Evolutionary conservation across 2,888 invertebrate species (phyloP).

Genomic region (Drosophila incognita): DNA sequence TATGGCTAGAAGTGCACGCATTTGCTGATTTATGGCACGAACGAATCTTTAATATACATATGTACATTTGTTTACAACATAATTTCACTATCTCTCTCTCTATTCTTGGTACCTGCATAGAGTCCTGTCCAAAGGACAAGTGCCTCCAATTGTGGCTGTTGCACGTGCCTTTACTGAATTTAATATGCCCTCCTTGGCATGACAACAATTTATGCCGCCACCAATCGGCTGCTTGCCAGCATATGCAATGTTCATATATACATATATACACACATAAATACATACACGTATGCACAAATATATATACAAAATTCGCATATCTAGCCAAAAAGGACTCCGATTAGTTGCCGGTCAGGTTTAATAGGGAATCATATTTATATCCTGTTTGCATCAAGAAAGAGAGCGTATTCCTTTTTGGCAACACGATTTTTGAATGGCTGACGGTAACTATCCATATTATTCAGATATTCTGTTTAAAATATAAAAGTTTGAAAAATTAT

Average conservation of each 20-base stretch:
- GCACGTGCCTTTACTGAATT: conserved; percentile 70
- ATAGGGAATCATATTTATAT: conserved; percentile 43
- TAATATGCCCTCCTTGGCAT: conserved; percentile 65
- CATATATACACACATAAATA: background rate
- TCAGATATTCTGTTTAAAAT: too few relatives aligned
- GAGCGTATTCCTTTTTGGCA: background rate
- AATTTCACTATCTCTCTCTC: conserved; percentile 1
- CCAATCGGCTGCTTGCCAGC: conserved; percentile 29
- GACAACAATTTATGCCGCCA: conserved; percentile 70
- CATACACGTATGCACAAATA: conserved; percentile 5
- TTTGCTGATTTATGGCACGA: conserved; percentile 73
- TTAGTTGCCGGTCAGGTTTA: conserved; percentile 17
- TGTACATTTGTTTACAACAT: conserved; percentile 30
- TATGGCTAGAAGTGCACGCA: conserved; percentile 70
- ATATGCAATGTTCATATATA: conserved; percentile 41
- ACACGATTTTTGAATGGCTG: background rate
- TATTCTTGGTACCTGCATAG: conserved; percentile 11
- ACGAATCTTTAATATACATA: conserved; percentile 65
- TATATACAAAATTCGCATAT: conserved; percentile 48
- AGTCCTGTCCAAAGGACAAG: conserved; percentile 16
- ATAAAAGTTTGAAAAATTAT: too few relatives aligned
- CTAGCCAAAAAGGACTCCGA: conserved; percentile 37
- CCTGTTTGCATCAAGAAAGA: background rate
- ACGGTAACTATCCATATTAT: too few relatives aligned
- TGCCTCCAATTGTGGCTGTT: conserved; percentile 58